A percentile compares a stretch with the other conserved stretches of the same genome.
Evolutionary conservation across 2,113 vertebrate species (phyloP).

Genomic region (Odontesthes bonariensis): DNA sequence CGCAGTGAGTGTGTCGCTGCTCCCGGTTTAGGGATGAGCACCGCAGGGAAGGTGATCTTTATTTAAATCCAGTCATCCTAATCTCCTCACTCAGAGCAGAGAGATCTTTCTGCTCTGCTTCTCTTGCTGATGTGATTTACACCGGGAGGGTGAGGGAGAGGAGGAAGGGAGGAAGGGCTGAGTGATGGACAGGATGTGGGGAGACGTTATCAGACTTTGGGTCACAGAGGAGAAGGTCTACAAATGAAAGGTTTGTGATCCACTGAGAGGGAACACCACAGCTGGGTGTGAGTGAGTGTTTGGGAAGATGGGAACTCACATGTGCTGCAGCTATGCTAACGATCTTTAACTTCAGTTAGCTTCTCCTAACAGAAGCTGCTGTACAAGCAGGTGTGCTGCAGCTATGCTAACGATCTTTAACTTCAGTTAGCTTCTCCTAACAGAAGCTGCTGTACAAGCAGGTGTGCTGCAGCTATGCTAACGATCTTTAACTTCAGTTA

Average conservation of each 20-base stretch:
- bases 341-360: no score
- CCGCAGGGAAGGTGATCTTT: slow-evolving; percentile 69
- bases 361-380: no score
- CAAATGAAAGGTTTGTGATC: slow-evolving; percentile 38
- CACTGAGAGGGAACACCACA: background rate
- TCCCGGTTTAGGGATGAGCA: slow-evolving; percentile 50
- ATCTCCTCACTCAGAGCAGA: slow-evolving; percentile 71
- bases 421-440: no score
- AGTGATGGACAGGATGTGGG: slow-evolving; percentile 62
- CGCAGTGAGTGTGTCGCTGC: background rate
- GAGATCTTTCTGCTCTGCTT: slow-evolving; percentile 53
- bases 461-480: no score
- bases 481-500: no score
- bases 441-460: no score
- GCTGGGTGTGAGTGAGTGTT: background rate
- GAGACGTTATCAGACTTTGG: no score
- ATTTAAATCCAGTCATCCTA: slow-evolving; percentile 76
- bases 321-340: no score
- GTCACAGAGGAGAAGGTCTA: no score
- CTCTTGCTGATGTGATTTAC: slow-evolving; percentile 67
- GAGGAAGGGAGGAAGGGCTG: slow-evolving; percentile 45
- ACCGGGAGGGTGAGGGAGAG: slow-evolving; percentile 30
- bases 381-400: no score
- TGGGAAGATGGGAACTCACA: background rate
- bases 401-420: no score